Base-by-base conservation (phyloP, 2,888 invertebrate species). In the Panzeria rudis region DNA sequence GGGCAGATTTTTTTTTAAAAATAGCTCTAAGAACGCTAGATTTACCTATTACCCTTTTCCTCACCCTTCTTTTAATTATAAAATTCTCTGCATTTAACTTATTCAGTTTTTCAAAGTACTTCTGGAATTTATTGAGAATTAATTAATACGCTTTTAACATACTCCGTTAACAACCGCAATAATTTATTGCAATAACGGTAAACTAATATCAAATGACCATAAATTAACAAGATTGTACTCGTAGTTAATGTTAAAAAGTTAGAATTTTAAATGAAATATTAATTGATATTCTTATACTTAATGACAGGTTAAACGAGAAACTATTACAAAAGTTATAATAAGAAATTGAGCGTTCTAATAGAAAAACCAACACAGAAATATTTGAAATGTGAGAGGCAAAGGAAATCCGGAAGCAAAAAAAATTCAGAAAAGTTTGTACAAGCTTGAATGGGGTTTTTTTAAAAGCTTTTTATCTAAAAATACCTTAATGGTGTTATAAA, bases 171-270 rank as follows among this genome's bases (percentile, higher is more conserved):
- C 59, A 59, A 13, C 1, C 8, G 1, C 44, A 47, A 15, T 71
- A 62, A 79, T 71, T 71, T 62, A 79, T 79, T 62, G 62, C 62
- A 38, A 29, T 79, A 79, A 81, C 81, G 81, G 81, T 75, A 66
- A 76, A 73, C n/a, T 59, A 29, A 44, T 35, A 68, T 15, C 50
- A 41, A 73, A 52, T 61, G 35, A 35, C 32, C 32, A 75, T 68
- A 59, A 81, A 81, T 81, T 68, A 68, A 52, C 41, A 61, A 52
- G 44, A 72, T 64, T 66, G 47, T 4, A 50, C 8, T 20, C 50
- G 20, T 9, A 9, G 8, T 64, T n/a, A 13, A 32, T 35, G 13
- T 35, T 35, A 32, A n/a, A 9, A 50, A n/a, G n/a, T 73, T 61
- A 35, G 13, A 17, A 64, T 35, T 66, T n/a, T 15, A 56, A 62